Conservation (phyloP, 1,140 invertebrate species). For the Hesperophylax magnus region DNA sequence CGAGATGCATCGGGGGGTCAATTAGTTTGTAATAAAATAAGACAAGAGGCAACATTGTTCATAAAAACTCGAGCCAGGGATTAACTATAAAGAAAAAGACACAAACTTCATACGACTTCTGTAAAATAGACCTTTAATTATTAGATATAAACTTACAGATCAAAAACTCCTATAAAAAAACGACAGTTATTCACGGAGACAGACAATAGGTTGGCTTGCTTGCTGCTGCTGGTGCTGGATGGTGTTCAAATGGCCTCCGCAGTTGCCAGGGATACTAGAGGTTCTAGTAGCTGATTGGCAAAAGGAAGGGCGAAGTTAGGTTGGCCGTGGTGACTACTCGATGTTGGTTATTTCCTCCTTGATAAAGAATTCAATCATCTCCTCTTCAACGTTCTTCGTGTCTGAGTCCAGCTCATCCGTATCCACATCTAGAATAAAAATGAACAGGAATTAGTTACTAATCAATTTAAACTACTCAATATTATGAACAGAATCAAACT, state of each 20-base stretch:
- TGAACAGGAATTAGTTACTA: neutral
- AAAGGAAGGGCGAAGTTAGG: neutral
- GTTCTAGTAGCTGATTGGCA: no score
- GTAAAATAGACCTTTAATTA: constrained; percentile 49
- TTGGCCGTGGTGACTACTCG: constrained; percentile 69
- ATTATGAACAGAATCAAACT: constrained; percentile 6
- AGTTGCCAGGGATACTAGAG: no score
- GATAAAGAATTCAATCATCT: constrained; percentile 97
- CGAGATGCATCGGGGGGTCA: no score
- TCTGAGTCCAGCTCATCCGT: constrained; percentile 92
- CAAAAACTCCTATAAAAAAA: constrained; percentile 26
- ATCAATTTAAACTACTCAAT: neutral
- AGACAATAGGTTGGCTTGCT: neutral
- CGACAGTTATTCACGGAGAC: constrained; percentile 17
- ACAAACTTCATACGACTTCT: constrained; percentile 36
- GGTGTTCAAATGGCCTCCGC: no score
- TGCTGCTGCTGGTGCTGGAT: neutral
- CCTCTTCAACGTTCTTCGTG: constrained; percentile 91
- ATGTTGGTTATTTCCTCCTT: constrained; percentile 93
- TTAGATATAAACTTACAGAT: constrained; percentile 40
- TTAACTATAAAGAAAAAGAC: constrained; percentile 6
- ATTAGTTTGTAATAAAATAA: no score
- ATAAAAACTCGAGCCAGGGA: no score
- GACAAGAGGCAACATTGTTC: no score
- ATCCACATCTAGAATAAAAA: constrained; percentile 83